Evolutionary conservation across 2,113 vertebrate species (phyloP), one percentile per base, ranked within the genome.

Genomic region (Coregonus clupeaformis): DNA sequence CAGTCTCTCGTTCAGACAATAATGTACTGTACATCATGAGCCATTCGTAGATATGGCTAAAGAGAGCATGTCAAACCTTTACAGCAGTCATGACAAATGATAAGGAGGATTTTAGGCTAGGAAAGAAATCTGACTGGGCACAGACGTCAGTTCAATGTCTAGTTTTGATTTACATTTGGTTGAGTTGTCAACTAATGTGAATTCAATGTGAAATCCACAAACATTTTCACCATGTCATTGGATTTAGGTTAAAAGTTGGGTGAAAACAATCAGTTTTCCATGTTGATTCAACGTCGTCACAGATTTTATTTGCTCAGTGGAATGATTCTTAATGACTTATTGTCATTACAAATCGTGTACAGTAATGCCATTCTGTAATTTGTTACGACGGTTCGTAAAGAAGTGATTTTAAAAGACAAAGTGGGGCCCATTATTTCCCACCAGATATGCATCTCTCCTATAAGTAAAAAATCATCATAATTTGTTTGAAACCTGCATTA

Each of bases 301-400:
- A 12, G 9, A 42, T 42, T 42, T 42, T 11, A 42, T 42, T 42
- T 42, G 36, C 9, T 42, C 9, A 42, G 9, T 42, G 36, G 36
- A 9, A 42, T 11, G 36, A 42, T 42, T 42, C 74, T 67, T 32
- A 25, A 57, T 75, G 55, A 20, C 76, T 76, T 83, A 89, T 84
- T 87, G 86, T 87, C 84, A 66, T 65, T 36, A 68, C 73, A 71
- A 7, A 74, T 57, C 14, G 5, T 13, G 12, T 18, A 74, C 55
- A 74, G 66, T 55, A 75, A 73, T 52, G 57, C 49, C 71, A 16
- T 76, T 83, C 32, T 20, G 55, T 52, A 47, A 42, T 36, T 71
- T 13, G 32, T 63, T 49, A 45, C n/a, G 24, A 55, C 22, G 14
- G 14, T 30, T 29, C 11, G 9, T 30, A 29, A 25, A 30, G 30